A percentile compares a stretch with the other conserved stretches of the same genome.
Evolutionary conservation across 2,797 vertebrate genomes (phyloP).

Genomic region (Falco concolor): DNA sequence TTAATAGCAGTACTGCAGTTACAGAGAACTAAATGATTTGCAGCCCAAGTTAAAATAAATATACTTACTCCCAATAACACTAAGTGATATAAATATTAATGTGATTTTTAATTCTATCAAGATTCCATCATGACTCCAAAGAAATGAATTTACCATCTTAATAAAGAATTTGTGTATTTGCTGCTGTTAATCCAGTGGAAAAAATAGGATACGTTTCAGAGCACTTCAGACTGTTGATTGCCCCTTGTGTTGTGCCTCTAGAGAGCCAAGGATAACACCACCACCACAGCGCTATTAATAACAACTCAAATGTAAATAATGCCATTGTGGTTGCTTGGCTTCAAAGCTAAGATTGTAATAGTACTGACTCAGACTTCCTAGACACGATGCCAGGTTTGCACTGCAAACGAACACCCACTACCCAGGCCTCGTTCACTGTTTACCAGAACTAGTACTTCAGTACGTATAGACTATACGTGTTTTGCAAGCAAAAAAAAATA

Average conservation of each 20-base stretch:
- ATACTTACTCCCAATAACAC: background rate
- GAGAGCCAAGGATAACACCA: background rate
- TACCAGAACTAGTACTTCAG: background rate
- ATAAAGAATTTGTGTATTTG: background rate
- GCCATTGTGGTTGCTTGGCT: background rate
- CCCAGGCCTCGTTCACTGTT: background rate
- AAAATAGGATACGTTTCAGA: background rate
- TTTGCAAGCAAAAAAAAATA: background rate
- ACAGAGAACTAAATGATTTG: slow-evolving; percentile 24
- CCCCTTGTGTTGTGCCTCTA: background rate
- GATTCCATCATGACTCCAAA: slow-evolving; percentile 2
- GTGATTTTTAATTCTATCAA: slow-evolving; percentile 28
- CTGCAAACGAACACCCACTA: background rate
- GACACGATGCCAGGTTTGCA: background rate
- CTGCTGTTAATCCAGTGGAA: background rate
- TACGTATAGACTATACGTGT: background rate
- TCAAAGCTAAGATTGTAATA: background rate
- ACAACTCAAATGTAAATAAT: background rate
- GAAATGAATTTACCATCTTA: background rate
- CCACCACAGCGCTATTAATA: background rate
- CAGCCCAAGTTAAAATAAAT: slow-evolving; percentile 45
- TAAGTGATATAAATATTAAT: slow-evolving; percentile 57
- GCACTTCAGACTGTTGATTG: background rate
- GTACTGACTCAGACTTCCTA: background rate
- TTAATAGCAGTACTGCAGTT: slow-evolving; percentile 53